Percentiles rank a stretch among this genome's conserved stretches.
phyloP scores from a whole-genome alignment of 2,888 invertebrate genomes.

The Hetaerina titia region DNA sequence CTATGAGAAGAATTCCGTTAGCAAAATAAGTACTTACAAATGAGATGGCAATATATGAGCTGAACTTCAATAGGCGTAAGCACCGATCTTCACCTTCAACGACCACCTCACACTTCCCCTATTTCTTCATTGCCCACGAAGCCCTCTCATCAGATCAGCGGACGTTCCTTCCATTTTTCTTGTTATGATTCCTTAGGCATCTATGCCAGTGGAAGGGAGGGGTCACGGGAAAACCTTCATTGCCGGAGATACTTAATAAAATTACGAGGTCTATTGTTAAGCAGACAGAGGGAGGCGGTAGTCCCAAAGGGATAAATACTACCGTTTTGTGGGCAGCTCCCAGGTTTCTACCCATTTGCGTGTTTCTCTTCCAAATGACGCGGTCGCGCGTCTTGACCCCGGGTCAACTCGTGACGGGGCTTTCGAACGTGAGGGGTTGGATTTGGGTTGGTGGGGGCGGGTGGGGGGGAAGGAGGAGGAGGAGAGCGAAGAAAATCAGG shows the following conservation, averaged over 20 bases:
- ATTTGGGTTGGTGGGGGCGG: background rate
- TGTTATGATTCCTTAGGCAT: background rate
- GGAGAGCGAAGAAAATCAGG: conserved; percentile 28
- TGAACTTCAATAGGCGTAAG: too few relatives aligned
- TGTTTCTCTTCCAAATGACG: background rate
- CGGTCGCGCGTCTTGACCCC: conserved; percentile 35
- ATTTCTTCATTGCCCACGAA: too few relatives aligned
- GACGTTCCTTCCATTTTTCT: background rate
- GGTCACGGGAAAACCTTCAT: background rate
- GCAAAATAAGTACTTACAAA: too few relatives aligned
- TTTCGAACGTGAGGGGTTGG: background rate
- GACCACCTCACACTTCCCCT: too few relatives aligned
- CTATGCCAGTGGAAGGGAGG: background rate
- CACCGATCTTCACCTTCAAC: too few relatives aligned
- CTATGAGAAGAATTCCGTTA: too few relatives aligned
- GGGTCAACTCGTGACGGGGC: conserved; percentile 60
- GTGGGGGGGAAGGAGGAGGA: background rate
- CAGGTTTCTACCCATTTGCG: background rate
- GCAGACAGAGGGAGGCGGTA: background rate
- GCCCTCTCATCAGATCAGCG: background rate
- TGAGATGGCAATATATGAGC: too few relatives aligned
- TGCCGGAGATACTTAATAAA: background rate
- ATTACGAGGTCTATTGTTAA: background rate
- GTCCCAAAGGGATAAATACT: conserved; percentile 37
- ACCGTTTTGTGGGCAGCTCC: conserved; percentile 13